These are phyloP conservation scores for Colletes collaris DNA, from an alignment of 2,888 invertebrate genomes.

Conservation along the genomic window DNA sequence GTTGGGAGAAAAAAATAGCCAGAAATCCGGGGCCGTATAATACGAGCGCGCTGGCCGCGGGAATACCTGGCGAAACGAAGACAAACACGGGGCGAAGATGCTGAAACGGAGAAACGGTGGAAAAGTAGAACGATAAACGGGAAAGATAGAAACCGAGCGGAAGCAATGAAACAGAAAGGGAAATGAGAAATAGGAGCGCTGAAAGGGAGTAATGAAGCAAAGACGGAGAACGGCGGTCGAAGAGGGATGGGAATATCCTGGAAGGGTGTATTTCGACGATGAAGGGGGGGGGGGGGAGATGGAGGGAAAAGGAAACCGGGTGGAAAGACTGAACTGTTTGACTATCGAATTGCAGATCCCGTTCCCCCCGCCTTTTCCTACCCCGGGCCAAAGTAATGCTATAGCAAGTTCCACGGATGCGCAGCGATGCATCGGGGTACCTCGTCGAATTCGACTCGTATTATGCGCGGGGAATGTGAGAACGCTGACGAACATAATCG, in stretches of 20 bases:
- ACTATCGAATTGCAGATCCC: constrained; percentile 24
- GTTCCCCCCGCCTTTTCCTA: not conserved
- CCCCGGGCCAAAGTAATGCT: not conserved
- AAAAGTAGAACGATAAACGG: not conserved
- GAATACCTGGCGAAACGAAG: too few species aligned
- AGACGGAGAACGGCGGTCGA: not conserved
- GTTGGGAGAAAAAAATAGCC: too few species aligned
- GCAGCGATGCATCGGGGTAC: not conserved
- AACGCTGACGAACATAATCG: constrained; percentile 61
- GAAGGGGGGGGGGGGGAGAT: too few species aligned
- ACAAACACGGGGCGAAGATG: too few species aligned
- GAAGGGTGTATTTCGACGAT: not conserved
- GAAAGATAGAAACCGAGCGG: not conserved
- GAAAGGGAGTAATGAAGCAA: not conserved
- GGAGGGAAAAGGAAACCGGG: not conserved
- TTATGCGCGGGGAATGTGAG: constrained; percentile 53
- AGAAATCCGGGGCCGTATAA: too few species aligned
- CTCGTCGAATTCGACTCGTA: constrained; percentile 59
- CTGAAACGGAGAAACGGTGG: too few species aligned
- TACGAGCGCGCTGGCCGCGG: too few species aligned
- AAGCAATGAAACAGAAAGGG: not conserved
- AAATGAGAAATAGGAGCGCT: not conserved
- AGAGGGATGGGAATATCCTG: not conserved
- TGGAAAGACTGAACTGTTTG: constrained; percentile 16
- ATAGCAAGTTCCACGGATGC: constrained; percentile 22